A percentile compares a stretch with the other conserved stretches of the same genome.
phyloP scores from a whole-genome alignment of 2,888 invertebrate genomes.

The Tetropium fuscum region DNA sequence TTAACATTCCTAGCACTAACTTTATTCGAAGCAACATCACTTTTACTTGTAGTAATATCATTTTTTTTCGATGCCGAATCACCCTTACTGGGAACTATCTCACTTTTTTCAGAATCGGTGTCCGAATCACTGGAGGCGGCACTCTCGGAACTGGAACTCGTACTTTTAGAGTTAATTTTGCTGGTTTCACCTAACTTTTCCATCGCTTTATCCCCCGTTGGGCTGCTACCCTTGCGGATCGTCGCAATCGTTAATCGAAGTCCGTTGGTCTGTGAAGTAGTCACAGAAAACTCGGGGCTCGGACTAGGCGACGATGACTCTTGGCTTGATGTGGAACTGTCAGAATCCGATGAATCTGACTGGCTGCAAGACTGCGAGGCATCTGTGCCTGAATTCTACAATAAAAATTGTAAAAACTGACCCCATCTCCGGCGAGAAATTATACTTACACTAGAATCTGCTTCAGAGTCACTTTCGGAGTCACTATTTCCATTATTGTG shows the following conservation, averaged over 20 bases:
- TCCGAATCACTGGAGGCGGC: constrained; percentile 66
- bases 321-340: constrained; percentile 63
- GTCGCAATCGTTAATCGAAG: constrained; percentile 73
- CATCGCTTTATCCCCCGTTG: constrained; percentile 61
- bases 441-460: constrained; percentile 67
- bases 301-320: constrained; percentile 62
- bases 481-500: constrained; percentile 60
- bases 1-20: constrained; percentile 27
- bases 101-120: constrained; percentile 43
- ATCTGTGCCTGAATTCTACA: constrained; percentile 68
- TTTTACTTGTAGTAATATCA: constrained; percentile 7
- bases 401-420: constrained; percentile 33
- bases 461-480: constrained; percentile 71
- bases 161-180: constrained; percentile 54
- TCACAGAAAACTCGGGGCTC: constrained; percentile 72
- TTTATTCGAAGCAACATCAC: constrained; percentile 14
- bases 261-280: constrained; percentile 71
- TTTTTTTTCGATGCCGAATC: constrained; percentile 22
- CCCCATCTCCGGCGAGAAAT: not conserved
- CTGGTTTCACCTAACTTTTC: constrained; percentile 58
- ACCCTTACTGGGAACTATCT: constrained; percentile 16
- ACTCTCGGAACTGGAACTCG: constrained; percentile 67
- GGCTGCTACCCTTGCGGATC: constrained; percentile 67
- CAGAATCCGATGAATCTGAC: constrained; percentile 64
- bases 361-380: constrained; percentile 64